phyloP scores from a whole-genome alignment of 2,797 vertebrate species.

The Rhodeus uyekii region DNA sequence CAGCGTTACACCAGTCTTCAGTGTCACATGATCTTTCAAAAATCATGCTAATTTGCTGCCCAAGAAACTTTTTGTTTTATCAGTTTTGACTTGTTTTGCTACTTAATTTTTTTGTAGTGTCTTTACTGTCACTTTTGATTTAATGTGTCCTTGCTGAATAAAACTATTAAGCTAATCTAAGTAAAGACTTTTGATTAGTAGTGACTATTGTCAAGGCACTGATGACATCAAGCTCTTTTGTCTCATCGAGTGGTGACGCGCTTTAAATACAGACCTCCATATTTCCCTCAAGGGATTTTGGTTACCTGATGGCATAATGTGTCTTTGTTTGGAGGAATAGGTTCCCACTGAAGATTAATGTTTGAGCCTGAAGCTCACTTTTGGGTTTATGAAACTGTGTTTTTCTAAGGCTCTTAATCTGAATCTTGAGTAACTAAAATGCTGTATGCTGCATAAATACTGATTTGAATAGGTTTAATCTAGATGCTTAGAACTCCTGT shows the following conservation, averaged over 20 bases:
- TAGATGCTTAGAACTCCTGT: background rate
- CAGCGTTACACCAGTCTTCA: background rate
- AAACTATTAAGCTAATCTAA: background rate
- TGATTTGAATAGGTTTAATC: background rate
- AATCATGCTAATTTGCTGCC: background rate
- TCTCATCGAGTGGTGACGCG: constrained; percentile 35
- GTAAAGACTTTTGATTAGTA: background rate
- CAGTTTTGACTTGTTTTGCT: background rate
- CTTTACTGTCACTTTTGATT: background rate
- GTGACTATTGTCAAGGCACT: background rate
- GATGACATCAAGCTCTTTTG: background rate
- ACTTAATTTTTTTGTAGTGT: background rate
- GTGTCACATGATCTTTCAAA: background rate
- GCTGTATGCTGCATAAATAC: background rate
- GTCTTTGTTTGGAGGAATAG: constrained; percentile 38
- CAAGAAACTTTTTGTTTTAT: background rate
- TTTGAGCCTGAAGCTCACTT: constrained; percentile 6
- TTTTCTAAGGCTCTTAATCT: constrained; percentile 20
- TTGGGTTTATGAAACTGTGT: constrained; percentile 17
- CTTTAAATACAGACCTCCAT: constrained; percentile 11
- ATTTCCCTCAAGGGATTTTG: constrained; percentile 22
- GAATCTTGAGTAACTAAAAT: constrained; percentile 1
- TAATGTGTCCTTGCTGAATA: background rate
- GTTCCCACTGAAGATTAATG: constrained; percentile 30
- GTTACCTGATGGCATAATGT: constrained; percentile 12